These are phyloP conservation scores for Pachyuromys duprasi DNA, from an alignment of 2,797 vertebrate species.

Conservation along the genomic window DNA sequence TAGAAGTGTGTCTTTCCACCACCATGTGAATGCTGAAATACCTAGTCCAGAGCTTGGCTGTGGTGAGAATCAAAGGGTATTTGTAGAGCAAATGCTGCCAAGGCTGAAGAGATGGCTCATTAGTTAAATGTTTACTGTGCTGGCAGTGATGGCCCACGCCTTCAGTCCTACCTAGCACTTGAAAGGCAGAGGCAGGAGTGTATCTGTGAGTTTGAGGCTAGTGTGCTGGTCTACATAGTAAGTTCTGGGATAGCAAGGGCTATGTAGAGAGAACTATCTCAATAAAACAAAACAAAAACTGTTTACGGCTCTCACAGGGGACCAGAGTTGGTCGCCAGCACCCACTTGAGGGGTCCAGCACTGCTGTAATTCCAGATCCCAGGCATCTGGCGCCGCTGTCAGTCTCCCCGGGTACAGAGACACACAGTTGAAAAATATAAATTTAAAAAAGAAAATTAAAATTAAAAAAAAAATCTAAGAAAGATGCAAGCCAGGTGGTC, in stretches of 20 bases:
- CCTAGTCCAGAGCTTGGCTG: not conserved
- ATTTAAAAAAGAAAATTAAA: not conserved
- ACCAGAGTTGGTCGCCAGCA: not conserved
- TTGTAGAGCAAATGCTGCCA: not conserved
- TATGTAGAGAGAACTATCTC: not conserved
- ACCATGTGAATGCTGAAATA: rapidly evolving
- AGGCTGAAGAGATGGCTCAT: not conserved
- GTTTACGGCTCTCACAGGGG: not conserved
- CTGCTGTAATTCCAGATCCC: not conserved
- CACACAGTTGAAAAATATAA: not conserved
- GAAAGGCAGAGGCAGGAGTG: not conserved
- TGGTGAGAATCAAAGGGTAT: not conserved
- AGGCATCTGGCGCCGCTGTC: too few species aligned
- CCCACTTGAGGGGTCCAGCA: not conserved
- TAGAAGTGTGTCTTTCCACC: not conserved
- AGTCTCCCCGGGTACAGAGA: not conserved
- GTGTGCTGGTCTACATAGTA: not conserved
- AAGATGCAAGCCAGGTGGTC: not conserved
- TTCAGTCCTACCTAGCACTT: not conserved
- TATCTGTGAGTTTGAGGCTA: not conserved
- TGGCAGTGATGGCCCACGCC: not conserved
- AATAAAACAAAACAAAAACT: not conserved
- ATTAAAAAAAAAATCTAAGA: not conserved
- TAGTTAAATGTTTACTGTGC: not conserved
- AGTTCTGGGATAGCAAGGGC: not conserved